Conservation (phyloP, 2,113 vertebrate species). For the Seriola aureovittata region DNA sequence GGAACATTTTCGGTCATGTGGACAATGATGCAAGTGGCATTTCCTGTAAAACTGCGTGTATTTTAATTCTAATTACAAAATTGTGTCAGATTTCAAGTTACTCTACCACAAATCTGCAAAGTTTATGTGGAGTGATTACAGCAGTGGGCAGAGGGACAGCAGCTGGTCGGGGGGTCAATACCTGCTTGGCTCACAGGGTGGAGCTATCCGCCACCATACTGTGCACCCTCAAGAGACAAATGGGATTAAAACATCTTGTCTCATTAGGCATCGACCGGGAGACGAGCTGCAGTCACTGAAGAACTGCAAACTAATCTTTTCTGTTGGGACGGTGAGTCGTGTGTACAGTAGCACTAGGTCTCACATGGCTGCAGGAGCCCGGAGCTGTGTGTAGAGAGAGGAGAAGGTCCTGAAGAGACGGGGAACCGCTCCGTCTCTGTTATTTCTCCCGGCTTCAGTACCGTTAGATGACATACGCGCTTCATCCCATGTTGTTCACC, state of each 20-base stretch:
- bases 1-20: neutral
- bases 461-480: slow-evolving; percentile 64
- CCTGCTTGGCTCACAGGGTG: slow-evolving; percentile 71
- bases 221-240: slow-evolving; percentile 59
- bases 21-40: neutral
- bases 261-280: slow-evolving; percentile 68
- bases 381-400: slow-evolving; percentile 32
- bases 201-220: slow-evolving; percentile 73
- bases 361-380: slow-evolving; percentile 64
- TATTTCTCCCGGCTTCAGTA: slow-evolving; percentile 44
- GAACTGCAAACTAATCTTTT: slow-evolving; percentile 51
- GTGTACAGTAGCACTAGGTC: slow-evolving; percentile 37
- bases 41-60: neutral
- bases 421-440: slow-evolving; percentile 26
- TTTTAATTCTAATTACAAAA: neutral
- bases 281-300: slow-evolving; percentile 46
- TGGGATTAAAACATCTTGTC: slow-evolving; percentile 84
- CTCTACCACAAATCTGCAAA: neutral
- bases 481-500: slow-evolving; percentile 46
- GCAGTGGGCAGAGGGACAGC: neutral
- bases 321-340: slow-evolving; percentile 12
- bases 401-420: slow-evolving; percentile 37
- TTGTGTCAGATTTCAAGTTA: neutral
- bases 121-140: neutral
- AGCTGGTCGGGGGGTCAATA: neutral